Evolutionary conservation across 2,888 invertebrate species (phyloP), one percentile per base, ranked within the genome.

Genomic region (Hipparchia semele): DNA sequence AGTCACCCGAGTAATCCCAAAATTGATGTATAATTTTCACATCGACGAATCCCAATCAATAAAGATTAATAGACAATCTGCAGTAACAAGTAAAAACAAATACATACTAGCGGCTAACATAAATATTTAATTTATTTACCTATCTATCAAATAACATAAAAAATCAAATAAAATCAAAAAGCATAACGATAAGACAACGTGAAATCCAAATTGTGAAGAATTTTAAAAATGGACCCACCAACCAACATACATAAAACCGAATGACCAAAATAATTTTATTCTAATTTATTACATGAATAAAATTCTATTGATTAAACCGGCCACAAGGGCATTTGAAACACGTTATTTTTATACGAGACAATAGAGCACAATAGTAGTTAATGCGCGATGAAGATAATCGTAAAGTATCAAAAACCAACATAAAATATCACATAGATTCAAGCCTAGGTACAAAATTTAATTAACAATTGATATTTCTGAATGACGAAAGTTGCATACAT

Each of bases 271-370:
- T 58, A 23, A 23, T 58, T 58, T 13, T 58, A 58, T 58, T 23
- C 2, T 23, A 58, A 58, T 58, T 58, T 58, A 58, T 58, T 58
- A 23, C 58, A 58, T 58, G 58, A 58, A 58, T 58, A 58, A 58
- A 53, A 58, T 58, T 58, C 13, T 23, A 23, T 58, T 9, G 58
- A 13, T 58, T 23, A 23, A 23, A 58, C 58, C 3, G 23, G 13
- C 23, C 13, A 6, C 58, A 58, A 58, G 9, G 58, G 58, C 58
- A 23, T 58, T 58, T 58, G 1, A 23, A 58, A 58, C 58, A 13
- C 8, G 58, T 58, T 54, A 54, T 54, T 58, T 56, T 23, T 58
- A 58, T 58, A 9, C 13, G 13, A 56, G 13, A 56, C 56, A 56
- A 56, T 56, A 13, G 56, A 23, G 23, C 23, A 39, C 39, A 39